A percentile compares a stretch with the other conserved stretches of the same genome.
Evolutionary conservation across 2,888 invertebrate species (phyloP).

Genomic region (Ramazzottius varieornatus): DNA sequence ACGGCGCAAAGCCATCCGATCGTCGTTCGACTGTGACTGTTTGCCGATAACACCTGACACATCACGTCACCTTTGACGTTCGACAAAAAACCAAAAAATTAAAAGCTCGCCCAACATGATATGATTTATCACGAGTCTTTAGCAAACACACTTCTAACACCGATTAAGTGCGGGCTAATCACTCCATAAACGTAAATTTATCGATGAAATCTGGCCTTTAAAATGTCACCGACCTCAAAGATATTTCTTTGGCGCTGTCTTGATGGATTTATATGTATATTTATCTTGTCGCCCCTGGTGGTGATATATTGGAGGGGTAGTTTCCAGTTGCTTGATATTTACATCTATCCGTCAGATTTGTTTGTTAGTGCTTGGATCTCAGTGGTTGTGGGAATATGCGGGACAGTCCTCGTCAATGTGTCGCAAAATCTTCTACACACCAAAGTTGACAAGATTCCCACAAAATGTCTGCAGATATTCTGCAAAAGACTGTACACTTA

Average conservation of each 20-base stretch:
- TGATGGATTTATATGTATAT: conserved; percentile 42
- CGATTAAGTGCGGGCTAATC: too few species aligned
- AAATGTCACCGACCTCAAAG: neutral
- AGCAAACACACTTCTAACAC: too few species aligned
- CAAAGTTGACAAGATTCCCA: neutral
- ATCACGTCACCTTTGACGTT: too few species aligned
- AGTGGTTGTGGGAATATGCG: conserved; percentile 25
- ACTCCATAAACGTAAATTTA: neutral
- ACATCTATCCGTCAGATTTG: conserved; percentile 9
- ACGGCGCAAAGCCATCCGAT: too few species aligned
- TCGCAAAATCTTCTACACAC: conserved; percentile 25
- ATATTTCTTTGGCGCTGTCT: conserved; percentile 18
- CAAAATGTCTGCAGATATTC: neutral
- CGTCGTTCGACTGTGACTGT: too few species aligned
- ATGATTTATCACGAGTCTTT: too few species aligned
- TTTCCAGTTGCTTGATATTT: conserved; percentile 44
- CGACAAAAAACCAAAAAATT: too few species aligned
- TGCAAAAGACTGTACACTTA: conserved; percentile 37
- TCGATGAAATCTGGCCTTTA: neutral
- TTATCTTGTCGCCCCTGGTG: conserved; percentile 48
- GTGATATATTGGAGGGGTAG: conserved; percentile 64
- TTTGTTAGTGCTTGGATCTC: conserved; percentile 10
- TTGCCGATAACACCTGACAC: too few species aligned
- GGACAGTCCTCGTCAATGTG: conserved; percentile 33
- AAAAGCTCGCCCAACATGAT: too few species aligned